Evolutionary conservation across 2,888 invertebrate species (phyloP).

Genomic region (Limnephilus rhombicus): DNA sequence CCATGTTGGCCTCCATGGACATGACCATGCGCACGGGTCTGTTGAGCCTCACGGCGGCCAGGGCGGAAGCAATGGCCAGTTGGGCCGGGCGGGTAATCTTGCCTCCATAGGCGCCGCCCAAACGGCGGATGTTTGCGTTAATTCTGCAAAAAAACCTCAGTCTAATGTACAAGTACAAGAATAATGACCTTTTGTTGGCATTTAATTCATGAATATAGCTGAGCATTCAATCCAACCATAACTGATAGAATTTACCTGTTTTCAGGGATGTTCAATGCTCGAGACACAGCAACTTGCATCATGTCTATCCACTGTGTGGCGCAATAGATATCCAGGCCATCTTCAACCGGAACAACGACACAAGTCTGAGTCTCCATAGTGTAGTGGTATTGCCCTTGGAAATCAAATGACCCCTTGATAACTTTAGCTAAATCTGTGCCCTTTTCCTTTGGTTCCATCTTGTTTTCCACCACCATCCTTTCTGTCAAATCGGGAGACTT

Average conservation of each 20-base stretch:
- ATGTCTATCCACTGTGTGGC: conserved; percentile 83
- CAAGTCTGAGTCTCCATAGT: conserved; percentile 87
- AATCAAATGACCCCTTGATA: conserved; percentile 77
- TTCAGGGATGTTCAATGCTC: conserved; percentile 76
- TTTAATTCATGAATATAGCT: background rate
- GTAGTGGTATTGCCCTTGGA: conserved; percentile 85
- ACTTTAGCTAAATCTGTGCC: conserved; percentile 75
- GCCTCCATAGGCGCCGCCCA: conserved; percentile 90
- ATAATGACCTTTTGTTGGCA: background rate
- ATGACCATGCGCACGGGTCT: conserved; percentile 81
- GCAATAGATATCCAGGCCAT: conserved; percentile 81
- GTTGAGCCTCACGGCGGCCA: conserved; percentile 81
- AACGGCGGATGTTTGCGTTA: conserved; percentile 83
- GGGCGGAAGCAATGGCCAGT: conserved; percentile 81
- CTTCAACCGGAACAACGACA: conserved; percentile 82
- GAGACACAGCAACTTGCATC: conserved; percentile 78
- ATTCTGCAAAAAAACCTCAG: conserved; percentile 75
- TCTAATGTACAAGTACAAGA: background rate
- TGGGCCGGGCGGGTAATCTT: conserved; percentile 83
- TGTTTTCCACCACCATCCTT: conserved; percentile 71
- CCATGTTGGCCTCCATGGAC: conserved; percentile 83
- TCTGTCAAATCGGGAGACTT: conserved; percentile 72
- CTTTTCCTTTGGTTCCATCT: conserved; percentile 70
- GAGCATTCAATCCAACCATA: background rate
- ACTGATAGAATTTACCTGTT: conserved; percentile 76